These are phyloP conservation scores for Lepidostoma basale DNA, from an alignment of 1,140 invertebrate genomes.

Conservation along the genomic window DNA sequence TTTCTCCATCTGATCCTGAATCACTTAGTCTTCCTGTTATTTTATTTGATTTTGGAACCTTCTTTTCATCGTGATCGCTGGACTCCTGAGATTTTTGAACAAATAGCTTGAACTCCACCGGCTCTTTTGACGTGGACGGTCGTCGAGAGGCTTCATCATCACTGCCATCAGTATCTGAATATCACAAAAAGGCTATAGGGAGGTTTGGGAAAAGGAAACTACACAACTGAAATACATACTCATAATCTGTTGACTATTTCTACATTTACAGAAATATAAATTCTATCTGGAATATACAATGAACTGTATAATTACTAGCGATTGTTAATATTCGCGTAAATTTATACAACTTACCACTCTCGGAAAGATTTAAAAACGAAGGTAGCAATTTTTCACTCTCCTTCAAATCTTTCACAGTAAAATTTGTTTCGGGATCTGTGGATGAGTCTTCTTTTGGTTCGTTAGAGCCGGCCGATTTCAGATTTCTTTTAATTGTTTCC, in stretches of 20 bases:
- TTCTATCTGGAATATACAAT: too few relatives aligned
- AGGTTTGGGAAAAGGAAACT: neutral
- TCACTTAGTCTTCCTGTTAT: slow-evolving; percentile 45
- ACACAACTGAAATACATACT: too few relatives aligned
- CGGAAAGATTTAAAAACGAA: slow-evolving; percentile 56
- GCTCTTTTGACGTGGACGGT: neutral
- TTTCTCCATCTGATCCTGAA: slow-evolving; percentile 50
- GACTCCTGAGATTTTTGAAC: slow-evolving; percentile 21
- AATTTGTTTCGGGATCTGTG: slow-evolving; percentile 49
- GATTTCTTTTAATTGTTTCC: slow-evolving; percentile 14
- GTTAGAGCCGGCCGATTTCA: neutral
- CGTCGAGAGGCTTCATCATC: slow-evolving; percentile 46
- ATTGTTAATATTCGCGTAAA: too few relatives aligned
- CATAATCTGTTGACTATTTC: too few relatives aligned
- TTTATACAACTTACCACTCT: slow-evolving; percentile 57
- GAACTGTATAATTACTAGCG: too few relatives aligned
- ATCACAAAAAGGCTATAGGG: too few relatives aligned
- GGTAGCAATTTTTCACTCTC: slow-evolving; percentile 58
- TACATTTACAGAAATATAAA: too few relatives aligned
- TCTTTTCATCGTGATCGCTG: neutral
- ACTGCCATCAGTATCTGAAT: slow-evolving; percentile 48
- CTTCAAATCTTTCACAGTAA: slow-evolving; percentile 57
- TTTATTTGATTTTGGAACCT: slow-evolving; percentile 30
- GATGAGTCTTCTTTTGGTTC: slow-evolving; percentile 48
- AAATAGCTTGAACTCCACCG: slow-evolving; percentile 33